These are phyloP conservation scores for Todiramphus saurophagus DNA, from an alignment of 2,113 vertebrate genomes.

Conservation along the genomic window DNA sequence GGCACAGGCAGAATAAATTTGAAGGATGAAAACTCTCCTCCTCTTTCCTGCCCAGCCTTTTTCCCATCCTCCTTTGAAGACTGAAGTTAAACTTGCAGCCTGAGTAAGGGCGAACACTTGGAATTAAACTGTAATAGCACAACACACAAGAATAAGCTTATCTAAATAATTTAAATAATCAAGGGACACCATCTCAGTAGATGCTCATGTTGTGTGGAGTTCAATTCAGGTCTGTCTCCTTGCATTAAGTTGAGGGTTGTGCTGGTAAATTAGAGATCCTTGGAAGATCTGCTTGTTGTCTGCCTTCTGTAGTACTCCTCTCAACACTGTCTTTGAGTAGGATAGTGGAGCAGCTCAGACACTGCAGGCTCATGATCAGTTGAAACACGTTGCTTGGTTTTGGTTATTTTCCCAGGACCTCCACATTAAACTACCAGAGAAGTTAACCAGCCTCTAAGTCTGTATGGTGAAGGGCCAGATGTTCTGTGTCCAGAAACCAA, in stretches of 20 bases:
- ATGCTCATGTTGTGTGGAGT: neutral
- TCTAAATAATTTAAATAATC: neutral
- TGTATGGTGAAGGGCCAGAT: neutral
- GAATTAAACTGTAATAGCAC: neutral
- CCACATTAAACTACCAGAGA: neutral
- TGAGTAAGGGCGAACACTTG: neutral
- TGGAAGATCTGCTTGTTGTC: neutral
- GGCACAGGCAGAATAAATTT: neutral
- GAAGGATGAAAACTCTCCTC: neutral
- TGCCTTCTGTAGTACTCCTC: neutral
- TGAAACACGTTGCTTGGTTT: neutral
- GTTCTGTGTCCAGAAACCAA: neutral
- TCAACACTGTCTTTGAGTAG: neutral
- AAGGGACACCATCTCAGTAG: neutral
- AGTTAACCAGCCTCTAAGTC: neutral
- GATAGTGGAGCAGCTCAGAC: neutral
- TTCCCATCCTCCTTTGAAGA: neutral
- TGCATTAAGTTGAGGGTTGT: neutral
- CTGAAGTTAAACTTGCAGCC: neutral
- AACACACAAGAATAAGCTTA: neutral
- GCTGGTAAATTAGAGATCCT: neutral
- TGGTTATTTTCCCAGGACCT: neutral
- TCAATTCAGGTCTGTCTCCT: neutral
- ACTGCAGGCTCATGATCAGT: rapidly evolving
- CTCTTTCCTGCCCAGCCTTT: neutral